Evolutionary conservation across 2,113 vertebrate species (phyloP).

Genomic region (Lampris megalopsis): DNA sequence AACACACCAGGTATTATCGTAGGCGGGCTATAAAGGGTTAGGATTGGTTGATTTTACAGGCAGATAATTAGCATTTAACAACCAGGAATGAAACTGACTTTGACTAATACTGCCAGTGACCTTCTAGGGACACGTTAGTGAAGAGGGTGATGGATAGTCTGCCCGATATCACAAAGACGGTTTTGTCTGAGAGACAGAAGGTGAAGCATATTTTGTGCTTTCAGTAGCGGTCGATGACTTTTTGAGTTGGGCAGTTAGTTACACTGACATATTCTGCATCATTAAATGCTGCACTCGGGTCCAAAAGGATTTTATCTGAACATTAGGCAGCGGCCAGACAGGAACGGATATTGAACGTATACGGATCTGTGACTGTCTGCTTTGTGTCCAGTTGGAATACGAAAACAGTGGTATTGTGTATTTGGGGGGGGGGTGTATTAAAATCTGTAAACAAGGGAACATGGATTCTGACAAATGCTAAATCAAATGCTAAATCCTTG

Average conservation of each 20-base stretch:
- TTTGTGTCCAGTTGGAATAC: no score
- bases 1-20: no score
- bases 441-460: no score
- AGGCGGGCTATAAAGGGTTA: neutral
- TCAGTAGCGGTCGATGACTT: neutral
- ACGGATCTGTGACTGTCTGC: no score
- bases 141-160: neutral
- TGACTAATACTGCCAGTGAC: neutral
- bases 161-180: neutral
- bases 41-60: neutral
- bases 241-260: conserved; percentile 4
- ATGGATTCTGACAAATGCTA: no score
- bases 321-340: neutral
- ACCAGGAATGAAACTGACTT: neutral
- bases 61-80: neutral
- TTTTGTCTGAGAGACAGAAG: neutral
- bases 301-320: conserved; percentile 10
- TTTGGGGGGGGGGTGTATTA: no score
- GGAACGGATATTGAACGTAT: no score
- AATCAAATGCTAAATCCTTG: no score
- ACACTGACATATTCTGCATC: conserved; percentile 6
- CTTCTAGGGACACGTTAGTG: no score
- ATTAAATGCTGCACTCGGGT: neutral
- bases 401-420: no score
- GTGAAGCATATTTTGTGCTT: neutral